A percentile compares a stretch with the other conserved stretches of the same genome.
phyloP scores from a whole-genome alignment of 2,113 vertebrate species.

The Tragulus kanchil region DNA sequence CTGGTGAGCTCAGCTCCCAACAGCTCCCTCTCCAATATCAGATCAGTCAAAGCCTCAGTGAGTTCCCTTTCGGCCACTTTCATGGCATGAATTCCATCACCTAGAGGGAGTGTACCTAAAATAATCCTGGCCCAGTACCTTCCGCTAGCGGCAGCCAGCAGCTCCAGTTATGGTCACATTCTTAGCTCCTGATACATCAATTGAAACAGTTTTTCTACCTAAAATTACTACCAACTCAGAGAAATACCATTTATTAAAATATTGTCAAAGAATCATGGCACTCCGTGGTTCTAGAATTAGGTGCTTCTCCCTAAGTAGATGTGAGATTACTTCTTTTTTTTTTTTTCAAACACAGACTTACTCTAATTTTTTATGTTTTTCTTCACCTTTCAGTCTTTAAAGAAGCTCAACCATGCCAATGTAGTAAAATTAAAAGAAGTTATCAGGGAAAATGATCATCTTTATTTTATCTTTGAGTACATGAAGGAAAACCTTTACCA shows the following conservation, averaged over 20 bases:
- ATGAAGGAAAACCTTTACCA: slow-evolving; percentile 94
- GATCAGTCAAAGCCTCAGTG: neutral
- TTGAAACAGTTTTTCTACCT: neutral
- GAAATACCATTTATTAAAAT: neutral
- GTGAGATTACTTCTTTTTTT: slow-evolving; percentile 23
- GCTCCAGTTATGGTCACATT: neutral
- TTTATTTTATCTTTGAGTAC: slow-evolving; percentile 93
- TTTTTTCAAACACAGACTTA: neutral
- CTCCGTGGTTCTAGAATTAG: neutral
- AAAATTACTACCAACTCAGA: slow-evolving; percentile 7
- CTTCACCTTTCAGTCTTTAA: slow-evolving; percentile 89
- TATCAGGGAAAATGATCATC: slow-evolving; percentile 92
- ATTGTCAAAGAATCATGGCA: neutral
- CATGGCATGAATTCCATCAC: neutral
- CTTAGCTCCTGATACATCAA: neutral
- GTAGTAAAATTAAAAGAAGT: slow-evolving; percentile 93
- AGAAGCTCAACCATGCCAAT: slow-evolving; percentile 92
- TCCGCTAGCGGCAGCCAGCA: neutral
- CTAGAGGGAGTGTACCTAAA: neutral
- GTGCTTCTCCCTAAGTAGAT: neutral
- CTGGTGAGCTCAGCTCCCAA: slow-evolving; percentile 4
- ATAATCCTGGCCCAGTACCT: neutral
- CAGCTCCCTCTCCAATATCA: slow-evolving; percentile 17
- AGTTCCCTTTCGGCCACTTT: neutral
- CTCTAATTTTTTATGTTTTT: slow-evolving; percentile 24